Evolutionary conservation across 2,797 vertebrate genomes (phyloP).

Genomic region (Sternotherus odoratus): DNA sequence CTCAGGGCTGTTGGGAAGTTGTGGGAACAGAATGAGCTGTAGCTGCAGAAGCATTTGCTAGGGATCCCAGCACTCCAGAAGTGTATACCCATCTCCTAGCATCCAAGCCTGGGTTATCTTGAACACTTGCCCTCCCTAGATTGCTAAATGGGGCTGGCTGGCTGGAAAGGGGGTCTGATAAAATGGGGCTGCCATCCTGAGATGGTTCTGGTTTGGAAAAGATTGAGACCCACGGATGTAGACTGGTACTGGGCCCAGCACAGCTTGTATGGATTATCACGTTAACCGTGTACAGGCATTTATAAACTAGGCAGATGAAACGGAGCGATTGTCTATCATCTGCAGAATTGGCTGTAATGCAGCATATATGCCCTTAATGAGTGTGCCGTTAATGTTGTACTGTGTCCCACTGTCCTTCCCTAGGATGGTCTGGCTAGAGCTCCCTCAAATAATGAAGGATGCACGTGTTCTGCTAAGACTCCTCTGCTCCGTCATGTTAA

Average conservation of each 20-base stretch:
- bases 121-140: background rate
- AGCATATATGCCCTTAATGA: background rate
- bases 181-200: background rate
- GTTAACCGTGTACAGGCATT: background rate
- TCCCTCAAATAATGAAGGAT: accelerated
- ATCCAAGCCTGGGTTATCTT: background rate
- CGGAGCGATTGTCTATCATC: accelerated
- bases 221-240: background rate
- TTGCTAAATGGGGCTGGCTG: background rate
- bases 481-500: slow-evolving; percentile 60
- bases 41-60: no score
- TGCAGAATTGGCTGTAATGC: background rate
- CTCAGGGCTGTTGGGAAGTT: background rate
- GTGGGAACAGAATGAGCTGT: background rate
- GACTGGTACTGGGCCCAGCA: background rate
- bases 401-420: background rate
- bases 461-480: background rate
- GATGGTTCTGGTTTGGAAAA: background rate
- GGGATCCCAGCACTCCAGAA: background rate
- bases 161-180: background rate
- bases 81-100: background rate
- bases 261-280: background rate
- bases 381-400: background rate
- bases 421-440: accelerated
- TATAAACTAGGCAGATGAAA: background rate